These are phyloP conservation scores for Calliphora vomitoria DNA, from an alignment of 2,888 invertebrate genomes.

Conservation along the genomic window DNA sequence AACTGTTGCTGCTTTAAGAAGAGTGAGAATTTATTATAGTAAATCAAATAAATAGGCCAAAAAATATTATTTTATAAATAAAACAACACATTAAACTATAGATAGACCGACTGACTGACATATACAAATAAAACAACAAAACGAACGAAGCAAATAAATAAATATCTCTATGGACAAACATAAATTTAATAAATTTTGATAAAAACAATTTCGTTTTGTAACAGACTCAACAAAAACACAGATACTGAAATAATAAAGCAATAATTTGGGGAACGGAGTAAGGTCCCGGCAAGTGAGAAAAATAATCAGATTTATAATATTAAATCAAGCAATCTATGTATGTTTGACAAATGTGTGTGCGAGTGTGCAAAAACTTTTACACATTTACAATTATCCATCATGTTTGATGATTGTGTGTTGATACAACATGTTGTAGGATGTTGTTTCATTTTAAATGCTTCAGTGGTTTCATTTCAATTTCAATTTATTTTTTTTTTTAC, in stretches of 20 bases:
- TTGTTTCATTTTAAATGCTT: constrained; percentile 26
- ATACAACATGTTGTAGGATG: constrained; percentile 1
- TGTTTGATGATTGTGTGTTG: neutral
- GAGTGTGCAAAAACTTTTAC: neutral
- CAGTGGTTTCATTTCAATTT: constrained; percentile 12
- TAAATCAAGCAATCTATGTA: constrained; percentile 41
- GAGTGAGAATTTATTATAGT: constrained; percentile 20
- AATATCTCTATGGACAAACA: constrained; percentile 45
- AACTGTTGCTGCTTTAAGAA: neutral
- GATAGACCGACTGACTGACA: neutral
- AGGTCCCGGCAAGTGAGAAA: neutral
- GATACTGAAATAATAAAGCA: neutral
- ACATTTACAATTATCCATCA: neutral
- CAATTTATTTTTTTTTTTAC: neutral
- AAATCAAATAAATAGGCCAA: constrained; percentile 50
- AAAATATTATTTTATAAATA: constrained; percentile 37
- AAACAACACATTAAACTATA: constrained; percentile 7
- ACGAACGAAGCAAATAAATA: constrained; percentile 2
- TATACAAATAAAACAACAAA: constrained; percentile 17
- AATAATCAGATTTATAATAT: constrained; percentile 52
- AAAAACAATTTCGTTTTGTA: constrained; percentile 17
- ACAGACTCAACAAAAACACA: neutral
- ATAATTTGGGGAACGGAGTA: neutral
- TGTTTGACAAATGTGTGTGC: too few species aligned
- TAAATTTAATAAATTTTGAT: constrained; percentile 53